Evolutionary conservation across 2,888 invertebrate genomes (phyloP), one percentile per base, ranked within the genome.

Genomic region (Sthenelais limicola): DNA sequence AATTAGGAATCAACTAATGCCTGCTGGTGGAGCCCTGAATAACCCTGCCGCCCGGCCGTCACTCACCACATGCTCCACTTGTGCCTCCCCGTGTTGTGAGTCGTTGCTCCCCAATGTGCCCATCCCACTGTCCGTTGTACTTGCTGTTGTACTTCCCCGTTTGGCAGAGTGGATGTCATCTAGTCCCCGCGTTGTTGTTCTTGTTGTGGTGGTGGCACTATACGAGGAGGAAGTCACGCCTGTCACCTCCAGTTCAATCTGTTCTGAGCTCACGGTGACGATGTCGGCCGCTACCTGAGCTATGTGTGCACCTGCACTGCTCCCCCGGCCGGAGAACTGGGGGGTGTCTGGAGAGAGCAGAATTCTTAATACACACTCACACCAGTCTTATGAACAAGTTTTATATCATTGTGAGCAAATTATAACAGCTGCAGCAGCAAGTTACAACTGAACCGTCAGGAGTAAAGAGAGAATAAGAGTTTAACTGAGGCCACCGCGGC

Each of bases 311-410:
- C 35, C 15, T 15, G 33, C 21, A 12, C 3, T n/a, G 62, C 9
- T 26, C 12, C 51, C 21, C 18, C 62, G 62, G 9, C 62, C 62
- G 38, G 62, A 62, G 24, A 62, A 62, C 62, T 62, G 62, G 9
- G 62, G 62, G 21, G 62, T 62, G 62, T 62, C 62, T 62, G 62
- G 26, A 38, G 62, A 32, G 15, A 56, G 56, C n/a, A n/a, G n/a
- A n/a, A n/a, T n/a, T n/a, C n/a, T n/a, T n/a, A n/a, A n/a, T n/a
- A n/a, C n/a, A n/a, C n/a, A n/a, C n/a, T n/a, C n/a, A n/a, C n/a
- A n/a, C n/a, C n/a, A n/a, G n/a, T n/a, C n/a, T n/a, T n/a, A n/a
- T n/a, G n/a, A n/a, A n/a, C n/a, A n/a, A n/a, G n/a, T n/a, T n/a
- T n/a, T n/a, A n/a, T n/a, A n/a, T n/a, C n/a, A n/a, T n/a, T 56